These are phyloP conservation scores for Phymanthus crucifer DNA, from an alignment of 92 coral and sea anemone species.

Conservation along the genomic window DNA sequence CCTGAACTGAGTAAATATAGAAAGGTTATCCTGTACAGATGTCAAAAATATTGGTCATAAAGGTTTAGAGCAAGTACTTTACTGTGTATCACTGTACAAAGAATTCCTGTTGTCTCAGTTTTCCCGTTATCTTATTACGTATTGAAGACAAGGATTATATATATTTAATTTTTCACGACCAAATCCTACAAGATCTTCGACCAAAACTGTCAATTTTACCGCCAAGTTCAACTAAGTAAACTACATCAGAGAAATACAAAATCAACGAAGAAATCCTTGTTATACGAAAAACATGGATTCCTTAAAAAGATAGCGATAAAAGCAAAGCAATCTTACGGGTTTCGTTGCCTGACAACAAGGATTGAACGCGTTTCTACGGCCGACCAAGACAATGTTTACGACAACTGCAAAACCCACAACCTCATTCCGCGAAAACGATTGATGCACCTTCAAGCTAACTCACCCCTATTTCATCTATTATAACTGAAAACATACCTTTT, in stretches of 20 bases:
- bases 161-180: background rate
- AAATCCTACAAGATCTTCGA: background rate
- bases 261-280: background rate
- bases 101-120: background rate
- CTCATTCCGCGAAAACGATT: conserved; percentile 25
- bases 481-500: conserved; percentile 8
- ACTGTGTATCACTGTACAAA: background rate
- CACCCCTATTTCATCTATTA: background rate
- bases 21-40: background rate
- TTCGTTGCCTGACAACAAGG: conserved; percentile 38
- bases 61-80: background rate
- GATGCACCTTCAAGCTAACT: conserved; percentile 12
- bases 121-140: background rate
- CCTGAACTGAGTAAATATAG: background rate
- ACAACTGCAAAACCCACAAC: conserved; percentile 25
- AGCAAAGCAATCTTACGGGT: conserved; percentile 9
- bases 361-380: conserved; percentile 30
- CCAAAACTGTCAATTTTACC: background rate
- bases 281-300: background rate
- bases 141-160: background rate
- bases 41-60: conserved; percentile 4
- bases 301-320: background rate
- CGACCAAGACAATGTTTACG: conserved; percentile 40
- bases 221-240: background rate
- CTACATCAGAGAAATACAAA: background rate